Evolutionary conservation across 2,797 vertebrate species (phyloP).

Genomic region (Peromyscus eremicus): DNA sequence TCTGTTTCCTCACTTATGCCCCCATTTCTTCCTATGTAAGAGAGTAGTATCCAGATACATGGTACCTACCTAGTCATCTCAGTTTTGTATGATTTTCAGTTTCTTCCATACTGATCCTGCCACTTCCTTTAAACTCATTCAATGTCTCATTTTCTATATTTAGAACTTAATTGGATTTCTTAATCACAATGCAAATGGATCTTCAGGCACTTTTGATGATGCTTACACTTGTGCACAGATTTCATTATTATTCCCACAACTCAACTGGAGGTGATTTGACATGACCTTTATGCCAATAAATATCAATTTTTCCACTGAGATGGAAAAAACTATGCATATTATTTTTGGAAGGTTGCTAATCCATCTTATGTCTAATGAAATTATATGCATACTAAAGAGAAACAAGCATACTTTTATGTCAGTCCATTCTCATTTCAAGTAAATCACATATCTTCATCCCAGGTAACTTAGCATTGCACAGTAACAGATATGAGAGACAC

Average conservation of each 20-base stretch:
- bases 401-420: neutral
- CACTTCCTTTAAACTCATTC: neutral
- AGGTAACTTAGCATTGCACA: neutral
- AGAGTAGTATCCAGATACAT: neutral
- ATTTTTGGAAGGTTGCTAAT: neutral
- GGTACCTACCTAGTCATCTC: neutral
- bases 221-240: neutral
- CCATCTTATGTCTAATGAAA: neutral
- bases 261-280: neutral
- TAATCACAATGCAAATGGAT: neutral
- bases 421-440: neutral
- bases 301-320: neutral
- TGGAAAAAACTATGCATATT: neutral
- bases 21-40: neutral
- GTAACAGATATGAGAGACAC: neutral
- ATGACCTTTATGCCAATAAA: conserved; percentile 13
- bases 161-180: neutral
- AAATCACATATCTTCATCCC: neutral
- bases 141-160: neutral
- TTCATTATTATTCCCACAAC: neutral
- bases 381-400: neutral
- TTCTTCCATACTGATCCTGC: neutral
- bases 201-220: neutral
- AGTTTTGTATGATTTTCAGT: neutral
- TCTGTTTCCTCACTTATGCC: neutral